phyloP scores from a whole-genome alignment of 1,140 invertebrate species.

The Samia ricini region DNA sequence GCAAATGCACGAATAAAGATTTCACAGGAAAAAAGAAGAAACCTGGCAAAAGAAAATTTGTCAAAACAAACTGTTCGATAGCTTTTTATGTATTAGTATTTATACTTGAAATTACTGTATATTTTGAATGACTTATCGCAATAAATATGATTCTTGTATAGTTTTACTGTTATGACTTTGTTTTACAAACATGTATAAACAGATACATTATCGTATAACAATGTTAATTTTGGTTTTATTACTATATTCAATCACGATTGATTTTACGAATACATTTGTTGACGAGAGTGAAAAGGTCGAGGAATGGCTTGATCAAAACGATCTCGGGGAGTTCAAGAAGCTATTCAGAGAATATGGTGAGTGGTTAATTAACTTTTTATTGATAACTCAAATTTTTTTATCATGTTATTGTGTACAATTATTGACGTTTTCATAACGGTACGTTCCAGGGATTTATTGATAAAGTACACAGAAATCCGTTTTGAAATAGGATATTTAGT shows the following conservation, averaged over 20 bases:
- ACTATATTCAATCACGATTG: conserved; percentile 39
- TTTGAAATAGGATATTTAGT: no score
- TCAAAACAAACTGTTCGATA: no score
- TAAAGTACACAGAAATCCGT: background rate
- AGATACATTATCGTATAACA: conserved; percentile 46
- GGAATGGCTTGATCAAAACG: conserved; percentile 85
- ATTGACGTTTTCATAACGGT: background rate
- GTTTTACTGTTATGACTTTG: background rate
- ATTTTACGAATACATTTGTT: conserved; percentile 61
- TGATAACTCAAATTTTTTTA: background rate
- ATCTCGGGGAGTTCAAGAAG: conserved; percentile 82
- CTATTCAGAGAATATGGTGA: conserved; percentile 85
- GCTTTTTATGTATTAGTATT: no score
- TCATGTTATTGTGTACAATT: background rate
- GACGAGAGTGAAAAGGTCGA: conserved; percentile 81
- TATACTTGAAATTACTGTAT: no score
- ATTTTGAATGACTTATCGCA: no score
- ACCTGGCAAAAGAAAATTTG: no score
- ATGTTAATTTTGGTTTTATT: conserved; percentile 50
- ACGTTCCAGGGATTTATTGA: conserved; percentile 5
- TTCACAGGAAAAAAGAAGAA: no score
- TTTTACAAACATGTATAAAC: conserved; percentile 43
- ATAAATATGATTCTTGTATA: background rate
- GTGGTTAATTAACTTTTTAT: conserved; percentile 31
- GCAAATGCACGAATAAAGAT: no score